Evolutionary conservation across 1,140 invertebrate species (phyloP).

Genomic region (Mamestra configurata): DNA sequence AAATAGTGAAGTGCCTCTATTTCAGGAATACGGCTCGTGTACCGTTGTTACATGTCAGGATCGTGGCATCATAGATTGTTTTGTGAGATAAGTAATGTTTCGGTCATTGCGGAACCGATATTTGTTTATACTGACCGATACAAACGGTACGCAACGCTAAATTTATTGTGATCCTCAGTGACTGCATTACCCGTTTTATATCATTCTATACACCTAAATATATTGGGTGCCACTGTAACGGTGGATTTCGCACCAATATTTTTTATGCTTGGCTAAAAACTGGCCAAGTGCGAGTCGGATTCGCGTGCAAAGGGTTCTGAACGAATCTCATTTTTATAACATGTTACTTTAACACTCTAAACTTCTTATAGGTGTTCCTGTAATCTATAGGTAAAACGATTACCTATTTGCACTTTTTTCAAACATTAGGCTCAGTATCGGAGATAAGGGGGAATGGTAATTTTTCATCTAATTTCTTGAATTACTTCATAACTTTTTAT

Average conservation of each 20-base stretch:
- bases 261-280: background rate
- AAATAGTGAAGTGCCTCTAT: slow-evolving; percentile 47
- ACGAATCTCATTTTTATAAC: too few relatives aligned
- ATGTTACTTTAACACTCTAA: too few relatives aligned
- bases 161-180: background rate
- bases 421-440: too few relatives aligned
- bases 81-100: slow-evolving; percentile 6
- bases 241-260: background rate
- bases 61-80: slow-evolving; percentile 37
- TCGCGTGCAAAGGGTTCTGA: too few relatives aligned
- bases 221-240: background rate
- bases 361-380: too few relatives aligned
- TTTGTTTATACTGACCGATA: slow-evolving; percentile 23
- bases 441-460: too few relatives aligned
- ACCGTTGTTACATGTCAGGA: background rate
- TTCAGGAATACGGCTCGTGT: slow-evolving; percentile 22
- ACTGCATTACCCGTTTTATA: background rate
- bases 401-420: too few relatives aligned
- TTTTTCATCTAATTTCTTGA: too few relatives aligned
- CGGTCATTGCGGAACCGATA: slow-evolving; percentile 34
- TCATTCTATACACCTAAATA: background rate
- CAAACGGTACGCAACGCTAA: background rate
- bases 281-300: too few relatives aligned
- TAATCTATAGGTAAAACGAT: too few relatives aligned
- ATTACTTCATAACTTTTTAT: too few relatives aligned